Conservation (phyloP, 92 coral and sea anemone species). For the Siderastrea siderea region DNA sequence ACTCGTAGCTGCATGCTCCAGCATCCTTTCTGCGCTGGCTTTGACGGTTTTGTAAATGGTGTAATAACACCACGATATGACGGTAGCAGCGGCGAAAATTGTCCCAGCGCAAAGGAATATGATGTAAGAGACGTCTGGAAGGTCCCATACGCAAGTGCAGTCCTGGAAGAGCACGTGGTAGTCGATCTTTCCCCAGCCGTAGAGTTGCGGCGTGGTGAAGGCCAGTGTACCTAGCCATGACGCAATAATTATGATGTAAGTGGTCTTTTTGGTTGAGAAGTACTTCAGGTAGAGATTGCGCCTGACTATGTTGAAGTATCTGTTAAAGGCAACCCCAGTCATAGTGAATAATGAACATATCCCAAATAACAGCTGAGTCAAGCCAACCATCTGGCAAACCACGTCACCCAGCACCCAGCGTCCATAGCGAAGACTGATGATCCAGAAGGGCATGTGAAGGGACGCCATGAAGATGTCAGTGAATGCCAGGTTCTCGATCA, state of each 20-base stretch:
- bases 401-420: slow-evolving; percentile 71
- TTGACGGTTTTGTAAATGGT: slow-evolving; percentile 77
- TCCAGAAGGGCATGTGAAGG: slow-evolving; percentile 89
- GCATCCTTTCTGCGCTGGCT: slow-evolving; percentile 68
- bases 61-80: slow-evolving; percentile 77
- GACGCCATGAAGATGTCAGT: slow-evolving; percentile 84
- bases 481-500: slow-evolving; percentile 85
- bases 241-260: slow-evolving; percentile 44
- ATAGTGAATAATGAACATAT: slow-evolving; percentile 77
- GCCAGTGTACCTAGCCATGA: slow-evolving; percentile 77
- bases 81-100: slow-evolving; percentile 67
- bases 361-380: slow-evolving; percentile 72
- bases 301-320: slow-evolving; percentile 78
- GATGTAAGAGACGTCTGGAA: slow-evolving; percentile 73
- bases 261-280: slow-evolving; percentile 65
- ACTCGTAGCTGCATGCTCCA: slow-evolving; percentile 49
- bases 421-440: slow-evolving; percentile 70
- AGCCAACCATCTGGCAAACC: slow-evolving; percentile 65
- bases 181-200: slow-evolving; percentile 88
- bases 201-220: slow-evolving; percentile 79
- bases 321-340: slow-evolving; percentile 77
- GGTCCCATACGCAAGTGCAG: slow-evolving; percentile 81
- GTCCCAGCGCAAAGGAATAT: slow-evolving; percentile 58
- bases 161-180: slow-evolving; percentile 67
- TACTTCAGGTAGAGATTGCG: slow-evolving; percentile 58